Evolutionary conservation across 92 coral and sea anemone species (phyloP), one percentile per base, ranked within the genome.

Genomic region (Parazoanthus darwini): DNA sequence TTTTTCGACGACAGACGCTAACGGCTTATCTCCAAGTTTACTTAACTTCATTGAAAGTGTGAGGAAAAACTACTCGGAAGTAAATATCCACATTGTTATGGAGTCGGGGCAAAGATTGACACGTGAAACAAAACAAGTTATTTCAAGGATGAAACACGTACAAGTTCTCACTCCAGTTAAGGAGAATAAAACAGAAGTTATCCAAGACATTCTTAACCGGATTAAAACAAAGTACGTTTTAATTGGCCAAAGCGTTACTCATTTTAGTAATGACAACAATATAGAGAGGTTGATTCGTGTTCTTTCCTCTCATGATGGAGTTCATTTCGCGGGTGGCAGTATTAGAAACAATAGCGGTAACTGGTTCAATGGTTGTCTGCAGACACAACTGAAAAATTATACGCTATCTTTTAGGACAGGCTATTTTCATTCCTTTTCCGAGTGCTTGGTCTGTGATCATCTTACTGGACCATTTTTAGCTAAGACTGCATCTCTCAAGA

Each of bases 381-480:
- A 92, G 85, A 80, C 81, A 20, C 93, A 93, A 66, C 92, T 95
- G 4, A 77, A 88, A 77, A 95, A 95, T 80, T 95, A 93, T 85
- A 95, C 98, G 43, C 63, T 95, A 37, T 39, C 91, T 23, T 92
- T 78, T 43, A 90, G 89, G 85, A 6, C 91, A 25, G 98, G 98
- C 0, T 95, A 95, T 76, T 80, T 88, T 23, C 86, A 82, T 38
- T 95, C 98, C 1, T 83, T 92, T 50, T 71, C 83, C 22, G 96
- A 93, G 59, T 95, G 98, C 35, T 82, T 95, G 86, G 94, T 95
- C n/a, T 95, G 98, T 75, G 98, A 92, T 20, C 78, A 90, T 78
- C 81, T 95, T 6, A 38, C 87, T 1, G 94, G 96, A 3, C 94
- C 98, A 56, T 95, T 95, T 80, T 16, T 95, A 14, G 92, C 96